Conservation (phyloP, 1,140 invertebrate genomes). For the Bacillus rossius region DNA sequence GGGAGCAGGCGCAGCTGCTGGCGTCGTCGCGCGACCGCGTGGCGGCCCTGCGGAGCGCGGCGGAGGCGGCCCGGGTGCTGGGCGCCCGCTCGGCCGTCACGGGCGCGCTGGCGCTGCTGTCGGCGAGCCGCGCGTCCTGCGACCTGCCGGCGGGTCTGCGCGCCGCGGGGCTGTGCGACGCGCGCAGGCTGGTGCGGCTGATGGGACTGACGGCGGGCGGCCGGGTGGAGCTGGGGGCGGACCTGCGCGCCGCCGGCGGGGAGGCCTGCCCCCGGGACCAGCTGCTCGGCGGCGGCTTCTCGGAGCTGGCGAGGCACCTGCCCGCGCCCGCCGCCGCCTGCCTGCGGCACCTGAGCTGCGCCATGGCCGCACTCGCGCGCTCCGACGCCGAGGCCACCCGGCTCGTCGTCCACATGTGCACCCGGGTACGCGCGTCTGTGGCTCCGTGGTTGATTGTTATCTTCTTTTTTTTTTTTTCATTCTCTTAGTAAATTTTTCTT, state of each 20-base stretch:
- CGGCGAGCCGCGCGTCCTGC: constrained; percentile 46
- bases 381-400: constrained; percentile 49
- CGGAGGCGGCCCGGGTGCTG: constrained; percentile 47
- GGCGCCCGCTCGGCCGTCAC: constrained; percentile 51
- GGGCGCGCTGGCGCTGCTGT: constrained; percentile 49
- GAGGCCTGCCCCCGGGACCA: background rate
- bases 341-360: constrained; percentile 48
- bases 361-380: constrained; percentile 51
- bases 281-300: background rate
- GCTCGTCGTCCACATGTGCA: constrained; percentile 54
- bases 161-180: constrained; percentile 53
- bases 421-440: constrained; percentile 52
- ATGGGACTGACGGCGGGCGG: constrained; percentile 57
- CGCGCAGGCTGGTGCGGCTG: constrained; percentile 52
- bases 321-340: constrained; percentile 36
- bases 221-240: constrained; percentile 38
- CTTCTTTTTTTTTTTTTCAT: no score
- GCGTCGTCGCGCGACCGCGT: constrained; percentile 44
- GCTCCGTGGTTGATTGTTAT: constrained; percentile 10
- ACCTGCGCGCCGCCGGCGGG: background rate
- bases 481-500: no score
- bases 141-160: constrained; percentile 49
- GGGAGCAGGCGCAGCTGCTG: constrained; percentile 47
- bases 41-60: constrained; percentile 46
- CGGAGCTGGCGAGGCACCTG: constrained; percentile 19